Conservation (phyloP, 1,140 invertebrate species). For the Tenebrio molitor region DNA sequence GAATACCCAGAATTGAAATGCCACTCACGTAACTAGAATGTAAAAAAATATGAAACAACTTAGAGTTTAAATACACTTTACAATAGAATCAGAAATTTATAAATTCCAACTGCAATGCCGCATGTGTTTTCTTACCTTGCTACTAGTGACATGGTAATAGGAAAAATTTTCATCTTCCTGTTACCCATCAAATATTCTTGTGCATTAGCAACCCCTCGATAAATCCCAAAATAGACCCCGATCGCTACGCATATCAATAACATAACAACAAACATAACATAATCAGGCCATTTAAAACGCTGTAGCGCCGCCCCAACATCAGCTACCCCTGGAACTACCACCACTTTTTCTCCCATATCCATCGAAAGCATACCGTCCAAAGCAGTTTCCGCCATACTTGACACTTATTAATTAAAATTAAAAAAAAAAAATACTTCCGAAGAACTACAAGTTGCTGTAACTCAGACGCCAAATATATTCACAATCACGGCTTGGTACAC, state of each 20-base stretch:
- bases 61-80: too few relatives aligned
- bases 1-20: constrained; percentile 78
- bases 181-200: constrained; percentile 89
- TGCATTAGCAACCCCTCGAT: constrained; percentile 75
- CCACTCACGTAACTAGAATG: constrained; percentile 74
- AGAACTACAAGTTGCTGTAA: not conserved
- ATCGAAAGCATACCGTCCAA: constrained; percentile 49
- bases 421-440: too few relatives aligned
- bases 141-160: constrained; percentile 85
- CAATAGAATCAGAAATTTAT: too few relatives aligned
- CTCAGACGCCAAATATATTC: not conserved
- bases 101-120: too few relatives aligned
- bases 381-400: constrained; percentile 53
- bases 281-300: constrained; percentile 78
- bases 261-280: constrained; percentile 80
- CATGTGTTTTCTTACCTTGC: constrained; percentile 84
- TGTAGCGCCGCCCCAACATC: constrained; percentile 74
- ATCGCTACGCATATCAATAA: constrained; percentile 78
- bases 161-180: constrained; percentile 84
- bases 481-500: not conserved
- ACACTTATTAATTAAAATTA: too few relatives aligned
- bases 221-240: constrained; percentile 85
- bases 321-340: constrained; percentile 67
- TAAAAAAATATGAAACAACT: too few relatives aligned
- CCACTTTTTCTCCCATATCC: constrained; percentile 54